Percentiles rank a stretch among this genome's conserved stretches.
Evolutionary conservation across 2,888 invertebrate genomes (phyloP).

Genomic region (Cordilura impudica): DNA sequence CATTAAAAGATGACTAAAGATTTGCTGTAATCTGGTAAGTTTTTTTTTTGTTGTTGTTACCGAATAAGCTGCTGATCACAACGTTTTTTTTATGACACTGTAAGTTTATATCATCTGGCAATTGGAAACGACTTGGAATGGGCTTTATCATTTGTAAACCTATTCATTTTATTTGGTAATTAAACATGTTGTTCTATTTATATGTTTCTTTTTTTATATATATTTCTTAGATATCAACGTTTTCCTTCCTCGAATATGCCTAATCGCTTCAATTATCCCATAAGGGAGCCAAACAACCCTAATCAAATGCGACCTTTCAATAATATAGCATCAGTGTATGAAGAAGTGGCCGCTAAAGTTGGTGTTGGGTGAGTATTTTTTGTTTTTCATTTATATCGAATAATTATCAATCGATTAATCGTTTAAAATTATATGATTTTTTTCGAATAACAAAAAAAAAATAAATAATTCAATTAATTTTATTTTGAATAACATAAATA

Average conservation of each 20-base stretch:
- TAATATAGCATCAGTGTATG: slow-evolving; percentile 75
- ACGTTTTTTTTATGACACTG: slow-evolving; percentile 10
- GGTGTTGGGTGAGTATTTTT: slow-evolving; percentile 72
- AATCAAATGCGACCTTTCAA: slow-evolving; percentile 62
- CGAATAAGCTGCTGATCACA: background rate
- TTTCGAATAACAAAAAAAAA: too few species aligned
- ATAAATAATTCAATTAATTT: too few species aligned
- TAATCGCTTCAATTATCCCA: slow-evolving; percentile 56
- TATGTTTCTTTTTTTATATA: slow-evolving; percentile 1
- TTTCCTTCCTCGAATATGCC: slow-evolving; percentile 47
- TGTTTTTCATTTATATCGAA: too few species aligned
- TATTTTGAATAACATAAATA: too few species aligned
- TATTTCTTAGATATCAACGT: slow-evolving; percentile 55
- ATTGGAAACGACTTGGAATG: slow-evolving; percentile 18
- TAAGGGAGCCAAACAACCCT: slow-evolving; percentile 39
- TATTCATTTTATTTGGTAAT: slow-evolving; percentile 3
- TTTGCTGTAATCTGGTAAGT: slow-evolving; percentile 50
- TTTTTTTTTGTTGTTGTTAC: too few species aligned
- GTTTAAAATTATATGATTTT: too few species aligned
- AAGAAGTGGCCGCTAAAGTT: slow-evolving; percentile 76
- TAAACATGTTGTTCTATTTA: slow-evolving; percentile 13
- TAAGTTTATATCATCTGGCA: background rate
- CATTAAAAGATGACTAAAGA: background rate
- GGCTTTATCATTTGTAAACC: slow-evolving; percentile 9
- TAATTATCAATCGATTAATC: too few species aligned